Percentiles rank a stretch among this genome's conserved stretches.
Conservation (phyloP, 2,888 invertebrate genomes). For the Diabrotica balteata region DNA sequence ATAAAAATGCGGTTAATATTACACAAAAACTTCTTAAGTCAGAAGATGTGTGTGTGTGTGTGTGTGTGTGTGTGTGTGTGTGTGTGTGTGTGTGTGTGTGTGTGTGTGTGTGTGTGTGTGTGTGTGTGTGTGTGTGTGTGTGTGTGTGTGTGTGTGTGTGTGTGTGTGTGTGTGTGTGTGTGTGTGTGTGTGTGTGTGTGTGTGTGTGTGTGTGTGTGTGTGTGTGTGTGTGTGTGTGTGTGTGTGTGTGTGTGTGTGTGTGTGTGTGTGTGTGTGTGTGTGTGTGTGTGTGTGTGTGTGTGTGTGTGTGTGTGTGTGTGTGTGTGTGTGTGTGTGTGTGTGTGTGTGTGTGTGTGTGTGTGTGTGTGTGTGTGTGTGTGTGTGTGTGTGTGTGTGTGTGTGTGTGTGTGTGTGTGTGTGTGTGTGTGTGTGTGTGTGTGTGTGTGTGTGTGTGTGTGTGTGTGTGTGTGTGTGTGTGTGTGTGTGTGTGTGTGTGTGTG, state of each 20-base stretch:
- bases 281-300: slow-evolving; percentile 1
- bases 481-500: slow-evolving; percentile 1
- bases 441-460: slow-evolving; percentile 1
- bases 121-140: slow-evolving; percentile 1
- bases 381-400: slow-evolving; percentile 1
- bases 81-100: slow-evolving; percentile 1
- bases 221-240: slow-evolving; percentile 1
- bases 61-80: slow-evolving; percentile 1
- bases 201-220: slow-evolving; percentile 1
- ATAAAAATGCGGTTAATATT: too few species aligned
- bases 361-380: slow-evolving; percentile 1
- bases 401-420: slow-evolving; percentile 1
- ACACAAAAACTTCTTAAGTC: too few species aligned
- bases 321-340: slow-evolving; percentile 1
- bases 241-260: slow-evolving; percentile 1
- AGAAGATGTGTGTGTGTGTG: slow-evolving; percentile 1
- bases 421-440: slow-evolving; percentile 1
- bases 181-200: slow-evolving; percentile 1
- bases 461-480: slow-evolving; percentile 1
- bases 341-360: slow-evolving; percentile 1
- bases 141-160: slow-evolving; percentile 1
- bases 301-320: slow-evolving; percentile 1
- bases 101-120: slow-evolving; percentile 1
- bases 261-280: slow-evolving; percentile 1
- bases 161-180: slow-evolving; percentile 1